These are phyloP conservation scores for Megathymus violae DNA, from an alignment of 1,140 invertebrate genomes.

Conservation along the genomic window DNA sequence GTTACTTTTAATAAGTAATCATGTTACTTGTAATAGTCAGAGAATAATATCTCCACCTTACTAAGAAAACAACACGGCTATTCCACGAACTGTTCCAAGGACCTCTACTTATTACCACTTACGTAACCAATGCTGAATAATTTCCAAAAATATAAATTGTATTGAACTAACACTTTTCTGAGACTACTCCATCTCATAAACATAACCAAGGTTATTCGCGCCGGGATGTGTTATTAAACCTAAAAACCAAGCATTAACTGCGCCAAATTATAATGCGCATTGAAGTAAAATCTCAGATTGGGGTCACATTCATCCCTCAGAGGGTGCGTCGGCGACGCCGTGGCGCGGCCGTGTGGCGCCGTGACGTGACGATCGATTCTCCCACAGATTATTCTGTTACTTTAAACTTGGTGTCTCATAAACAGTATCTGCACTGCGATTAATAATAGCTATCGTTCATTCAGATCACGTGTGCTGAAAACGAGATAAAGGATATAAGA, in stretches of 20 bases:
- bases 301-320: conserved; percentile 63
- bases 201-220: background rate
- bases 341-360: conserved; percentile 64
- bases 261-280: conserved; percentile 46
- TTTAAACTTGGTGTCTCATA: conserved; percentile 7
- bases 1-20: too few relatives aligned
- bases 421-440: conserved; percentile 21
- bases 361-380: conserved; percentile 60
- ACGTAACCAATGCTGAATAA: too few relatives aligned
- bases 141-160: too few relatives aligned
- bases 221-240: conserved; percentile 10
- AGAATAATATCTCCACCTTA: too few relatives aligned
- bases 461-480: conserved; percentile 16
- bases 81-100: too few relatives aligned
- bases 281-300: conserved; percentile 53
- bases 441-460: background rate
- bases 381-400: conserved; percentile 38
- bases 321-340: conserved; percentile 69
- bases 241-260: conserved; percentile 12
- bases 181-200: background rate
- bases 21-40: too few relatives aligned
- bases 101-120: too few relatives aligned
- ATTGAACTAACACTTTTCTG: too few relatives aligned
- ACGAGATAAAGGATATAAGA: too few relatives aligned
- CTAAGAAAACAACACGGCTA: too few relatives aligned